These are phyloP conservation scores for Uria lomvia DNA, from an alignment of 2,113 vertebrate genomes.

Conservation along the genomic window DNA sequence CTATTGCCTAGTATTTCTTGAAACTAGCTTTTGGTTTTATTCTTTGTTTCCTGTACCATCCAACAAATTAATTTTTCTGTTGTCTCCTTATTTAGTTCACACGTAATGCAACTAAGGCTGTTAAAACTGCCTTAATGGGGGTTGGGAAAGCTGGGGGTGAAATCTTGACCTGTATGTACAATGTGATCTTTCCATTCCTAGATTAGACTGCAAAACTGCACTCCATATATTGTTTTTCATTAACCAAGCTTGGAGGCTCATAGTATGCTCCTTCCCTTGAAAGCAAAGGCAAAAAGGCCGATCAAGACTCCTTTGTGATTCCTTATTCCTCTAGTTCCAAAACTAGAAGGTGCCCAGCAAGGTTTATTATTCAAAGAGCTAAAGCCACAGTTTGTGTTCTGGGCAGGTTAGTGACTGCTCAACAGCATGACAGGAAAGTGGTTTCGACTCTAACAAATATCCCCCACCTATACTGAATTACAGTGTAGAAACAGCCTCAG, in stretches of 20 bases:
- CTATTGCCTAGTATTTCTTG: background rate
- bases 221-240: background rate
- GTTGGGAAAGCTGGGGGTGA: background rate
- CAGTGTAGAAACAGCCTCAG: background rate
- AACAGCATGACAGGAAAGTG: rapidly evolving
- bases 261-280: background rate
- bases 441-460: background rate
- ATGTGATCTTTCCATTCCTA: background rate
- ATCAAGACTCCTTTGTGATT: background rate
- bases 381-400: background rate
- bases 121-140: background rate
- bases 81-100: background rate
- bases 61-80: background rate
- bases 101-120: background rate
- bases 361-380: background rate
- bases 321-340: background rate
- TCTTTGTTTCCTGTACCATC: background rate
- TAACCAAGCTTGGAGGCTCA: background rate
- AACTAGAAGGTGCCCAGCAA: background rate
- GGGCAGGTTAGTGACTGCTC: background rate
- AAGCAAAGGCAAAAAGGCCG: background rate
- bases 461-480: background rate
- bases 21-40: background rate
- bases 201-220: background rate
- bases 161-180: background rate